Evolutionary conservation across 2,888 invertebrate species (phyloP).

Genomic region (Aphodius granarius): DNA sequence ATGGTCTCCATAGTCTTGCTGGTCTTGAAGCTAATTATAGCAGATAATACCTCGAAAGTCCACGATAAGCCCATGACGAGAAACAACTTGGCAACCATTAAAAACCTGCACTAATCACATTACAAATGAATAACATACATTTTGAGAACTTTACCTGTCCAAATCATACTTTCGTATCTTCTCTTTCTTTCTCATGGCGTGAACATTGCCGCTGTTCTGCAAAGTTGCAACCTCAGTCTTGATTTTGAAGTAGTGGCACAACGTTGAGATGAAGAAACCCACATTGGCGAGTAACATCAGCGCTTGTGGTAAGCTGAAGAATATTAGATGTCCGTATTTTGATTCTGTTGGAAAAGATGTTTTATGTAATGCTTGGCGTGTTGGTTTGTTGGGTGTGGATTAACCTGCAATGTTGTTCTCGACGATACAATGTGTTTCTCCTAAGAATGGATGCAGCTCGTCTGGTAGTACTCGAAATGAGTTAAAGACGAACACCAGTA

Average conservation of each 20-base stretch:
- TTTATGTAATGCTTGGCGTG: neutral
- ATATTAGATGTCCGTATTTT: slow-evolving; percentile 9
- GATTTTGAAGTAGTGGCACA: neutral
- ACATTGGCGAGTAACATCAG: neutral
- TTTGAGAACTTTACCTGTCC: neutral
- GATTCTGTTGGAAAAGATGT: neutral
- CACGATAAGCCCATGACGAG: slow-evolving; percentile 17
- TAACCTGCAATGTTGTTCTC: slow-evolving; percentile 11
- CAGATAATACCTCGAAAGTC: slow-evolving; percentile 10
- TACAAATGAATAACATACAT: neutral
- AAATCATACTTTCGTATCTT: slow-evolving; percentile 1
- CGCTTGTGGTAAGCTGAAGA: slow-evolving; percentile 3
- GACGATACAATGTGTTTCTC: slow-evolving; percentile 1
- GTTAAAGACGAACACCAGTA: slow-evolving; percentile 3
- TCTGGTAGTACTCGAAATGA: slow-evolving; percentile 7
- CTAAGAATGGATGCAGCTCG: slow-evolving; percentile 12
- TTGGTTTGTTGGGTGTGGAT: neutral
- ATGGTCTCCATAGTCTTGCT: neutral
- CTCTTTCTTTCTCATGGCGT: neutral
- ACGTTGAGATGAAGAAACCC: neutral
- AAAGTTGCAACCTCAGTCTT: neutral
- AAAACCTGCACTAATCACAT: slow-evolving; percentile 1
- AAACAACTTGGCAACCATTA: slow-evolving; percentile 2
- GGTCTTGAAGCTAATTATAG: slow-evolving; percentile 7
- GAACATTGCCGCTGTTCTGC: neutral